A percentile compares a stretch with the other conserved stretches of the same genome.
Conservation (phyloP, 2,888 invertebrate genomes). For the Andrena chrysosceles region DNA sequence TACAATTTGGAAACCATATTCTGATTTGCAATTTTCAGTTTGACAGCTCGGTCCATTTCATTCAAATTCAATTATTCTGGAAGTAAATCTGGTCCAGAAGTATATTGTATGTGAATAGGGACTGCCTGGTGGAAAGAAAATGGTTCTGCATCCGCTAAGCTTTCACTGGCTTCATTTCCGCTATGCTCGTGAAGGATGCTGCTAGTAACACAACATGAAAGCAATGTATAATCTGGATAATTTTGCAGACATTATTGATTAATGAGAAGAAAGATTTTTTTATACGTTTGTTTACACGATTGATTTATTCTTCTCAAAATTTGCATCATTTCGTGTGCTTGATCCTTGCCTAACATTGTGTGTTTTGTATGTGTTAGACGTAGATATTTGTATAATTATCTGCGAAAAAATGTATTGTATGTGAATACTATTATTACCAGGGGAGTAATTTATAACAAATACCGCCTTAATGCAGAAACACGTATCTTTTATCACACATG, state of each 20-base stretch:
- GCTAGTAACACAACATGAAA: neutral
- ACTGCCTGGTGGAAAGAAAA: slow-evolving; percentile 29
- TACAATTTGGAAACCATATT: neutral
- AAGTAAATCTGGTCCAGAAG: neutral
- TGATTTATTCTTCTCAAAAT: neutral
- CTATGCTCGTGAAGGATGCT: neutral
- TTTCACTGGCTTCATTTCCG: slow-evolving; percentile 13
- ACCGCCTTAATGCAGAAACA: too few species aligned
- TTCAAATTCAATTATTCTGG: neutral
- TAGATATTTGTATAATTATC: neutral
- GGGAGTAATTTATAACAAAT: too few species aligned
- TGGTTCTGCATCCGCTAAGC: neutral
- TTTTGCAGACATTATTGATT: too few species aligned
- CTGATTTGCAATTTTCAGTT: too few species aligned
- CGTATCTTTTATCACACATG: too few species aligned
- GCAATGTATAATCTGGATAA: too few species aligned
- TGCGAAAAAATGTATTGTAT: neutral
- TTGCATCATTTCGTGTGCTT: slow-evolving; percentile 8
- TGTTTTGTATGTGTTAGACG: neutral
- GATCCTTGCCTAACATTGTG: slow-evolving; percentile 1
- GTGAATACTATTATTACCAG: neutral
- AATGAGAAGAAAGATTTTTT: neutral
- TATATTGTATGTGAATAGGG: neutral
- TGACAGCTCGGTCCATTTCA: too few species aligned
- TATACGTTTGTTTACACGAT: neutral